phyloP scores from a whole-genome alignment of 2,888 invertebrate species.

The Mellilla xanthometata region DNA sequence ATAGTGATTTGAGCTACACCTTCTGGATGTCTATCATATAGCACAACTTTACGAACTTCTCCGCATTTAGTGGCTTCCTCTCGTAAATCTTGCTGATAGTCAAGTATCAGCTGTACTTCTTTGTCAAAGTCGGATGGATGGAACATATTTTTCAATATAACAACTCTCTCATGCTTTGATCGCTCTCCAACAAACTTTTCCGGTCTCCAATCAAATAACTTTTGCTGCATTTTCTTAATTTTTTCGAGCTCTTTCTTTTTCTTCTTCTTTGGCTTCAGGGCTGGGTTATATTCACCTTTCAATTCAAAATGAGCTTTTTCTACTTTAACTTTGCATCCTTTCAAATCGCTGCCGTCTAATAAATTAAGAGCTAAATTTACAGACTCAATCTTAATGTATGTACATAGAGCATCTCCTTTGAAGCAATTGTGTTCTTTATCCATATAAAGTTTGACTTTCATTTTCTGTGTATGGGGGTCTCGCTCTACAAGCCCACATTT shows the following conservation, averaged over 20 bases:
- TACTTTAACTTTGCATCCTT: slow-evolving; percentile 92
- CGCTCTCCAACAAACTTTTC: slow-evolving; percentile 94
- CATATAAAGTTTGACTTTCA: slow-evolving; percentile 95
- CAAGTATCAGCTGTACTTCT: slow-evolving; percentile 93
- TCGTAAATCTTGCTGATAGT: slow-evolving; percentile 94
- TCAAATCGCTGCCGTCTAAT: slow-evolving; percentile 92
- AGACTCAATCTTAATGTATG: slow-evolving; percentile 98
- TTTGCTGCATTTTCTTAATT: slow-evolving; percentile 95
- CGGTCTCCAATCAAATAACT: slow-evolving; percentile 98
- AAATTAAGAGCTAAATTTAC: slow-evolving; percentile 95
- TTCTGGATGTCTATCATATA: slow-evolving; percentile 96
- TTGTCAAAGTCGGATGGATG: slow-evolving; percentile 93
- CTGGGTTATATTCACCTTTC: slow-evolving; percentile 97
- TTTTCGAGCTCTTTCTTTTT: slow-evolving; percentile 95
- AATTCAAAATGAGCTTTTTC: slow-evolving; percentile 97
- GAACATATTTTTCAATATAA: slow-evolving; percentile 97
- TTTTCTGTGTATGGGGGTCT: slow-evolving; percentile 89
- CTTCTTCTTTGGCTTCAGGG: slow-evolving; percentile 94
- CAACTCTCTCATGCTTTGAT: slow-evolving; percentile 93
- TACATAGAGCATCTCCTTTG: slow-evolving; percentile 98
- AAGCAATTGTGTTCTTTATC: slow-evolving; percentile 89
- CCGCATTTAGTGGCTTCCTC: slow-evolving; percentile 96
- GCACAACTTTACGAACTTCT: slow-evolving; percentile 93
- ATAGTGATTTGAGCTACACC: slow-evolving; percentile 97
- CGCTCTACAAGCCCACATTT: slow-evolving; percentile 98